Evolutionary conservation across 2,797 vertebrate species (phyloP), one percentile per base, ranked within the genome.

Genomic region (Podarcis lilfordi): DNA sequence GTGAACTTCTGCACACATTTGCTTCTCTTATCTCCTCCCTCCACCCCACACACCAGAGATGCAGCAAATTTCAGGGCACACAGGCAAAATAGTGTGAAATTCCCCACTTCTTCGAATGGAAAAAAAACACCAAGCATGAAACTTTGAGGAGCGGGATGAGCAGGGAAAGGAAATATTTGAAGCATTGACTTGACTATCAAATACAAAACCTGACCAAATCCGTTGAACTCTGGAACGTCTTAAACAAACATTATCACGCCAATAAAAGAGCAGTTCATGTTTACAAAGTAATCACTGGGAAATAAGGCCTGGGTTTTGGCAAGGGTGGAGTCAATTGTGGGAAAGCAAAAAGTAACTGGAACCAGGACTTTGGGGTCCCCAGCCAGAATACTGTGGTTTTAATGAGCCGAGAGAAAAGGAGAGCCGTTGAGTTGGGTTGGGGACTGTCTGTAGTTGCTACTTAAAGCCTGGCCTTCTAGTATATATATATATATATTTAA

Each of bases 151-250:
- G 69, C 4, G 3, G 69, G 8, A 19, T 25, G 23, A 25, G 9
- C 15, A 5, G 68, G 23, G 19, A 68, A 68, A 32, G 71, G 78
- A 89, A 83, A 89, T 89, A 85, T 89, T 80, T 84, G 37, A 69
- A 72, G 50, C 50, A 61, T 43, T 89, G 23, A 77, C 59, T 81
- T 81, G 82, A 80, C 40, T 50, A n/a, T 75, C 82, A 81, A 75
- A 85, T 29, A 45, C 43, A 75, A 80, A 75, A 76, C 69, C 23
- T 74, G 10, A 55, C 69, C 40, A 35, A 75, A 89, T 50, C 40
- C 40, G 75, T 85, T 37, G 29, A 69, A 55, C 55, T 71, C 37
- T 37, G 69, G 84, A 88, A 66, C 10, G 9, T 79, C 82, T 84
- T 72, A 43, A 27, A 45, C 40, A 88, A 88, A 79, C 87, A 76